Percentiles rank a stretch among this genome's conserved stretches.
These are phyloP conservation scores for Ageneiosus marmoratus DNA, from an alignment of 2,113 vertebrate species.

Conservation along the genomic window DNA sequence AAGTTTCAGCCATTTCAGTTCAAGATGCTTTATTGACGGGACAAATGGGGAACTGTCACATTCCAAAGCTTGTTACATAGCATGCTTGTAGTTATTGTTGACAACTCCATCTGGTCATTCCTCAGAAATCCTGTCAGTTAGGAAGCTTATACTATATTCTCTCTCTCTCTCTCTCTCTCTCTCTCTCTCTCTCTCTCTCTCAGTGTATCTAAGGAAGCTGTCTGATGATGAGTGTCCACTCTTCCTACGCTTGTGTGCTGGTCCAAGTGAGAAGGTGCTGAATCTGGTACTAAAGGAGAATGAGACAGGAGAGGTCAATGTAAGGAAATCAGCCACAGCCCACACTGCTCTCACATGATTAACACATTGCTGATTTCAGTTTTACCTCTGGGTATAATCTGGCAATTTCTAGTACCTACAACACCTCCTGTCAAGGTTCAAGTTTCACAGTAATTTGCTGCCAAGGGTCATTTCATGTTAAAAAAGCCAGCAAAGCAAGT, in stretches of 20 bases:
- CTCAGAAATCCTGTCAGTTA: not conserved
- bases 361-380: not conserved
- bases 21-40: not conserved
- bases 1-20: too few relatives aligned
- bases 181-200: not conserved
- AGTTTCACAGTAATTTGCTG: conserved; percentile 6
- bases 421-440: not conserved
- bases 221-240: conserved; percentile 84
- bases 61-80: not conserved
- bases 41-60: not conserved
- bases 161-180: conserved; percentile 5
- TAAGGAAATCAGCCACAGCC: conserved; percentile 68
- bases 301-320: conserved; percentile 92
- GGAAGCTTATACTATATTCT: not conserved
- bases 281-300: conserved; percentile 95
- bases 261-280: conserved; percentile 86
- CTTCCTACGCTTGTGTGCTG: conserved; percentile 84
- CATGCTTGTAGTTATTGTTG: not conserved
- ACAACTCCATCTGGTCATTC: not conserved
- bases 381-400: not conserved
- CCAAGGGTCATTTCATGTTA: not conserved
- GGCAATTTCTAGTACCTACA: not conserved
- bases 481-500: conserved; percentile 3
- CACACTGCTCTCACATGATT: not conserved
- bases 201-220: conserved; percentile 88